Base-by-base conservation (phyloP, 2,888 invertebrate genomes). In the Pandemis cinnamomeana region DNA sequence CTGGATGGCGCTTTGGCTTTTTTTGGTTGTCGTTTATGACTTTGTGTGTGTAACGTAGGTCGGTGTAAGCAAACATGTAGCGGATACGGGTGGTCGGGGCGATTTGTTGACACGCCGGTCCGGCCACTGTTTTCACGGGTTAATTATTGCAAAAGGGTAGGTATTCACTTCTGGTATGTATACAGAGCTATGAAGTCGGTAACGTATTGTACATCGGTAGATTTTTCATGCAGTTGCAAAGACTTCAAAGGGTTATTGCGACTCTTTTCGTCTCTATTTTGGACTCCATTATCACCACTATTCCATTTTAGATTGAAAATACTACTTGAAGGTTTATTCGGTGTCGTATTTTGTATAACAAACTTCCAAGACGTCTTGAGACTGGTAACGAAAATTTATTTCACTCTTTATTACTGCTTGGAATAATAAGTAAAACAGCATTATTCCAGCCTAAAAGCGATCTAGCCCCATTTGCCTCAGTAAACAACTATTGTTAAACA, bases 71-170 rank as follows among this genome's bases (percentile, higher is more conserved):
- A 91, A 87, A 89, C 84, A 80, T 76, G 80, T 75, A 81, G 77
- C 83, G 82, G 85, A 90, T 89, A 90, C 90, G 91, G 91, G 91
- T 91, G 91, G 92, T 89, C 91, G 90, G 84, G 79, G 82, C 89
- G 87, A 89, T 90, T 88, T 90, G 92, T 91, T 91, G 91, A 91
- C 91, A 89, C 80, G 82, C 78, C 80, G 78, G 80, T 79, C 80
- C 79, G 77, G 75, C 75, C 78, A 46, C 53, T 48, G 66, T 70
- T 67, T 68, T 67, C 66, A 74, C 67, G 36, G 66, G 66, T 71
- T 71, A 66, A 74, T 74, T 74, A 73, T 71, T 67, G 74, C 71
- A 67, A 74, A 55, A 71, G 67, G 67, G 53, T 53, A 36, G 1
- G 48, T 53, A n/a, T 48, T 5, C 42, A 20, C 44, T 62, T n/a